phyloP scores from a whole-genome alignment of 2,888 invertebrate genomes.

The Epicampocera succincta region DNA sequence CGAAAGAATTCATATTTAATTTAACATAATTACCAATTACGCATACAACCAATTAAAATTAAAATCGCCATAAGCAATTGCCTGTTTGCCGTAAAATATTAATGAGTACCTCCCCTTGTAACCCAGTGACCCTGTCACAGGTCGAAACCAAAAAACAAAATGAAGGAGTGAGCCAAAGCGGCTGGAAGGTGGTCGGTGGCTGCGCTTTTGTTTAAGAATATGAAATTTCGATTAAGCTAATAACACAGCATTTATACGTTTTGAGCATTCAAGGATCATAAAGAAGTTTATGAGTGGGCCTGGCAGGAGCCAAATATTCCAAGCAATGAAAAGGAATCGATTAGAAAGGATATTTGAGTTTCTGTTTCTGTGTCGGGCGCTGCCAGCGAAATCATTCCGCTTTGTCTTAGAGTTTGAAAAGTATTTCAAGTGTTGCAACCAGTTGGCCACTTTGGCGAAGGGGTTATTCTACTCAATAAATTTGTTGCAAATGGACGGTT shows the following conservation, averaged over 20 bases:
- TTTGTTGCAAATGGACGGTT: constrained; percentile 19
- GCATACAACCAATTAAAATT: constrained; percentile 66
- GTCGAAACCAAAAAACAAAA: background rate
- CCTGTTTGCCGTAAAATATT: constrained; percentile 64
- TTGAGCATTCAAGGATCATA: constrained; percentile 65
- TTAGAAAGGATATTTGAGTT: constrained; percentile 10
- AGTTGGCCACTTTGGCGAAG: background rate
- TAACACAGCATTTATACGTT: constrained; percentile 64
- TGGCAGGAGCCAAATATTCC: constrained; percentile 27
- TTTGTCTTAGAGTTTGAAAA: constrained; percentile 51
- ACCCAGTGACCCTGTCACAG: constrained; percentile 24
- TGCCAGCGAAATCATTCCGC: constrained; percentile 28
- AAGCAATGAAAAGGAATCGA: constrained; percentile 41
- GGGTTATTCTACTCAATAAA: constrained; percentile 40
- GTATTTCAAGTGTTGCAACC: constrained; percentile 45
- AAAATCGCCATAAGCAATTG: constrained; percentile 66
- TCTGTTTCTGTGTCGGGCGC: constrained; percentile 25
- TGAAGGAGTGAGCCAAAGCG: background rate
- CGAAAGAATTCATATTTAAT: constrained; percentile 53
- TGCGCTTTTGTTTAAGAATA: constrained; percentile 21
- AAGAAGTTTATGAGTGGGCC: constrained; percentile 59
- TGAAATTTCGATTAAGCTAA: constrained; percentile 65
- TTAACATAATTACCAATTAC: constrained; percentile 65
- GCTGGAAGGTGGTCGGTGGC: constrained; percentile 6
- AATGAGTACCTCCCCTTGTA: constrained; percentile 51